These are phyloP conservation scores for Amphiura filiformis DNA, from an alignment of 35 echinoderm and acorn worm genomes.

Conservation along the genomic window DNA sequence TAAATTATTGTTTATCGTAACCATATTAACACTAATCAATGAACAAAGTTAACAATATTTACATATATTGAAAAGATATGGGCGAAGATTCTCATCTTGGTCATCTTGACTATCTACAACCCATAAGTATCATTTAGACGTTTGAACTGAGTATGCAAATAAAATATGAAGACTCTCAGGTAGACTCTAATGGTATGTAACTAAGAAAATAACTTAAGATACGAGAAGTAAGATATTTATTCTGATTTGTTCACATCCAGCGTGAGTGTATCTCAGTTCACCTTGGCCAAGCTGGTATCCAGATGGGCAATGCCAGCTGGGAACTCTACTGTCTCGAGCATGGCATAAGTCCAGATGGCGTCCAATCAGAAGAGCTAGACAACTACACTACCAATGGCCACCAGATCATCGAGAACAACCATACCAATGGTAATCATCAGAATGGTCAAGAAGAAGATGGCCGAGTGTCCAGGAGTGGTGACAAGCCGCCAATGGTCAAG, in stretches of 20 bases:
- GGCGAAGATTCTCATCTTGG: no score
- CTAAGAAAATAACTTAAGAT: no score
- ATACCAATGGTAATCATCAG: not conserved
- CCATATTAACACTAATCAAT: no score
- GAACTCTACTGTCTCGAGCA: conserved; percentile 61
- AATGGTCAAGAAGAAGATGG: not conserved
- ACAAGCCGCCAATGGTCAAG: not conserved
- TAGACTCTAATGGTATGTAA: no score
- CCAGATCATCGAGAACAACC: not conserved
- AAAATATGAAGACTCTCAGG: no score
- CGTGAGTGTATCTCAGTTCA: conserved; percentile 62
- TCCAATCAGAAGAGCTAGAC: conserved; percentile 25
- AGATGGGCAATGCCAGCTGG: conserved; percentile 77
- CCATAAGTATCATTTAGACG: no score
- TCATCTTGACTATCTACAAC: no score
- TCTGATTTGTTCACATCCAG: conserved; percentile 4
- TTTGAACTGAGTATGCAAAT: no score
- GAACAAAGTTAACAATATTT: no score
- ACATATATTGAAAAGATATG: no score
- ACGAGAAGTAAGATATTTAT: not conserved
- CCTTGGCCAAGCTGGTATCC: conserved; percentile 60
- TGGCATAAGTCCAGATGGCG: conserved; percentile 63
- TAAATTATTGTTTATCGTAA: no score
- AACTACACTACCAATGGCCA: not conserved
- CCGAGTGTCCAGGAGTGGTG: not conserved